A percentile compares a stretch with the other conserved stretches of the same genome.
Conservation (phyloP, 2,113 vertebrate species). For the Chaetorhynchus papuensis region DNA sequence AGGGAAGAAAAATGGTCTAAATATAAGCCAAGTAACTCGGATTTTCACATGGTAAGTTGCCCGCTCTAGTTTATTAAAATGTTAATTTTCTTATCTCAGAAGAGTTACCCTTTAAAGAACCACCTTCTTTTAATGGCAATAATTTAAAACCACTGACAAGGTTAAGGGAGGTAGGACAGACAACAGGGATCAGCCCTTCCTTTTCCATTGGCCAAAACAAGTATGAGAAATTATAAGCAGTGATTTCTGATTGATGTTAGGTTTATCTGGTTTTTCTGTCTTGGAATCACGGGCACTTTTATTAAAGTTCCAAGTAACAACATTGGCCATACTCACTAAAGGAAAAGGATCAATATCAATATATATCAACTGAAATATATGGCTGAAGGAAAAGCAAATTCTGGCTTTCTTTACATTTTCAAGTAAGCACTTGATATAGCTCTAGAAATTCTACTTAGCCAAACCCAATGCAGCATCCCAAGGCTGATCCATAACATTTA, state of each 20-base stretch:
- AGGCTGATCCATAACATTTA: not conserved
- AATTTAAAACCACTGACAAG: not conserved
- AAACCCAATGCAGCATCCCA: not conserved
- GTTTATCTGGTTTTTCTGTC: not conserved
- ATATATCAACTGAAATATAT: not conserved
- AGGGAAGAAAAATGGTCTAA: not conserved
- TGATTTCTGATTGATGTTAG: not conserved
- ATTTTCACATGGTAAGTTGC: not conserved
- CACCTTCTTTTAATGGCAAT: not conserved
- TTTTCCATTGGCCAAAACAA: not conserved
- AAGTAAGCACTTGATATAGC: not conserved
- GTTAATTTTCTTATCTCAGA: conserved; percentile 4
- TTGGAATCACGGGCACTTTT: not conserved
- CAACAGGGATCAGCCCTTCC: not conserved
- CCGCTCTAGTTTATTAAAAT: not conserved
- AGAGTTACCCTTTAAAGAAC: not conserved
- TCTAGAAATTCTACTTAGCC: not conserved
- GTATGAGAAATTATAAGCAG: not conserved
- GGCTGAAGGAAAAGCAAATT: not conserved
- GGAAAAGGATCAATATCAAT: not conserved
- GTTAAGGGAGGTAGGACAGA: not conserved
- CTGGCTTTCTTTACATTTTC: not conserved
- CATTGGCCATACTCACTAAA: not conserved
- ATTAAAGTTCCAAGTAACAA: not conserved
- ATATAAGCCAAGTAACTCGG: not conserved